phyloP scores from a whole-genome alignment of 2,797 vertebrate genomes.

The Esox lucius region DNA sequence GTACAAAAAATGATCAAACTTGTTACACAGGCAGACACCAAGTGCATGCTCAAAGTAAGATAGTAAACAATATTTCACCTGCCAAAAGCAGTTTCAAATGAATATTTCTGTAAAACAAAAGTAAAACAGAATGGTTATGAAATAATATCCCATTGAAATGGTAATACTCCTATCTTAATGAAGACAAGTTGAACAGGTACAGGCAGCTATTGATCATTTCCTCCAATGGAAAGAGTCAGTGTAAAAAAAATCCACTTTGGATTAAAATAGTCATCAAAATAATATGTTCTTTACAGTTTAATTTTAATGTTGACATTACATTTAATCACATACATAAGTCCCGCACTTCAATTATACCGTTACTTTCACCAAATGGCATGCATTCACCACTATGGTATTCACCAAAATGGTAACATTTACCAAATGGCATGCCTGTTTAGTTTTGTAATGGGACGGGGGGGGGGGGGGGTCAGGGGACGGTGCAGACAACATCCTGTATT shows the following conservation, averaged over 20 bases:
- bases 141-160: neutral
- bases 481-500: conserved; percentile 53
- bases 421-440: conserved; percentile 65
- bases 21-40: conserved; percentile 46
- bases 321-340: conserved; percentile 77
- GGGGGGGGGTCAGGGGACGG: conserved; percentile 51
- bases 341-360: conserved; percentile 72
- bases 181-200: conserved; percentile 31
- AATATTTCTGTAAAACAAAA: conserved; percentile 24
- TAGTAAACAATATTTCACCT: conserved; percentile 42
- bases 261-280: conserved; percentile 34
- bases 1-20: conserved; percentile 52
- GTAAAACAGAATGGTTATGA: conserved; percentile 18
- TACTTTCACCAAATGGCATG: conserved; percentile 74
- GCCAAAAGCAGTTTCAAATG: conserved; percentile 39
- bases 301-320: conserved; percentile 59
- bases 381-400: conserved; percentile 15
- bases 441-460: conserved; percentile 35
- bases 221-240: conserved; percentile 25
- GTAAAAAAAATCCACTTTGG: conserved; percentile 27
- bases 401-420: conserved; percentile 56
- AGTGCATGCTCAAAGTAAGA: conserved; percentile 49
- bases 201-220: conserved; percentile 31
- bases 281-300: conserved; percentile 32
- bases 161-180: neutral